Base-by-base conservation (phyloP, 2,888 invertebrate species). In the Lysandra coridon region DNA sequence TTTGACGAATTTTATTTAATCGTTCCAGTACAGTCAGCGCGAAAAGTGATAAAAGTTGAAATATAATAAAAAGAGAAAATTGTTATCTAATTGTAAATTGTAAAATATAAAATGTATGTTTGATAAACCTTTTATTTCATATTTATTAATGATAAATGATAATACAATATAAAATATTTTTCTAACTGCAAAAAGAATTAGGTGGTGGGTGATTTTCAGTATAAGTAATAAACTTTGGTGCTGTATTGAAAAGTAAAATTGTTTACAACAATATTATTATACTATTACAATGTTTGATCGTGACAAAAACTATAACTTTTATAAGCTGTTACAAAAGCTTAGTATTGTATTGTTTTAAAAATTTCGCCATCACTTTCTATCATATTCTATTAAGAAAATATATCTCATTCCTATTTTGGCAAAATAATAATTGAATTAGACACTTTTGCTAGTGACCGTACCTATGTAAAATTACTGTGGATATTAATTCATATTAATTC, bases 1-100 rank as follows among this genome's bases (percentile, higher is more conserved):
- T 83, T 75, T 82, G 81, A 83, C 80, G 69, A 82, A 82, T 82
- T 82, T 78, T 78, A 78, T 81, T 81, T 82, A 76, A 76, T 76
- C 69, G 69, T 69, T n/a, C 23, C 10, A 30, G 69, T 69, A 69
- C 33, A 37, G 69, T 14, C 69, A 14, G 69, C 17, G 6, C 33
- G 1, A 69, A 14, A 33, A 69, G 69, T 69, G 12, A 49, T 49
- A 49, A 49, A 49, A 49, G 2, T 49, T 49, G 49, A 49, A 44
- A 49, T 49, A 57, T 4, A n/a, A n/a, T n/a, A 62, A 7, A 62
- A 62, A 62, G 14, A 14, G 17, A 60, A 60, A n/a, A 60, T n/a
- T 2, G 4, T n/a, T 60, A n/a, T n/a, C 6, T 1, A n/a, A 6
- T 60, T 6, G 5, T 60, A 2, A 4, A n/a, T 60, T 17, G n/a